Evolutionary conservation across 2,888 invertebrate genomes (phyloP).

Genomic region (Drosophila infuscata): DNA sequence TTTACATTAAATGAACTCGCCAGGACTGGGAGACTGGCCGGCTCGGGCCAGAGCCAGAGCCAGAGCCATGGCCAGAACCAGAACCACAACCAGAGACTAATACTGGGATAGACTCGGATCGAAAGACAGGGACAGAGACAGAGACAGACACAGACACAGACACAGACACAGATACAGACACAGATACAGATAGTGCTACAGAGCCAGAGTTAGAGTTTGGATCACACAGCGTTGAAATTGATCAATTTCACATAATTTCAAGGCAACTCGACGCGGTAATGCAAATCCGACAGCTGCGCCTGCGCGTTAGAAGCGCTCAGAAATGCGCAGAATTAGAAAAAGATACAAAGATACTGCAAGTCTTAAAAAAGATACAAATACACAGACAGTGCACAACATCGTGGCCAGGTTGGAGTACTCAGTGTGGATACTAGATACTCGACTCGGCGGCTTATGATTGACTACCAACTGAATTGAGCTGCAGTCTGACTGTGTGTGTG

Average conservation of each 20-base stretch:
- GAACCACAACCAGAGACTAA: conserved; percentile 14
- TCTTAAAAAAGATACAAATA: neutral
- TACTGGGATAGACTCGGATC: conserved; percentile 6
- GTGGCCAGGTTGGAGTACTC: neutral
- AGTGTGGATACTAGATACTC: neutral
- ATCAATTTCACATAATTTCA: conserved; percentile 84
- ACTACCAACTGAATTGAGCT: conserved; percentile 81
- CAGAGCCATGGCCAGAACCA: neutral
- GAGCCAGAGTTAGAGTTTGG: conserved; percentile 11
- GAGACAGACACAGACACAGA: too few relatives aligned
- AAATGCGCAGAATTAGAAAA: conserved; percentile 34
- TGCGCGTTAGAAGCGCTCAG: conserved; percentile 77
- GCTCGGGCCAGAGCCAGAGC: conserved; percentile 5
- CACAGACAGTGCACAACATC: neutral
- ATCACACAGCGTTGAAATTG: conserved; percentile 82
- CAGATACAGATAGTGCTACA: too few relatives aligned
- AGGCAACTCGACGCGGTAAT: conserved; percentile 75
- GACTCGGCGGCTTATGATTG: conserved; percentile 73
- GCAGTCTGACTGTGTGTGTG: conserved; percentile 19
- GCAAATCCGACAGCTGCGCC: conserved; percentile 80
- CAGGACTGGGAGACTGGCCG: conserved; percentile 2
- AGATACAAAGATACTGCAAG: neutral
- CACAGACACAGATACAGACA: too few relatives aligned
- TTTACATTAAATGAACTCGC: conserved; percentile 78
- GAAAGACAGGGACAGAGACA: neutral